phyloP scores from a whole-genome alignment of 2,888 invertebrate genomes.

The Dysmachus trigonus region DNA sequence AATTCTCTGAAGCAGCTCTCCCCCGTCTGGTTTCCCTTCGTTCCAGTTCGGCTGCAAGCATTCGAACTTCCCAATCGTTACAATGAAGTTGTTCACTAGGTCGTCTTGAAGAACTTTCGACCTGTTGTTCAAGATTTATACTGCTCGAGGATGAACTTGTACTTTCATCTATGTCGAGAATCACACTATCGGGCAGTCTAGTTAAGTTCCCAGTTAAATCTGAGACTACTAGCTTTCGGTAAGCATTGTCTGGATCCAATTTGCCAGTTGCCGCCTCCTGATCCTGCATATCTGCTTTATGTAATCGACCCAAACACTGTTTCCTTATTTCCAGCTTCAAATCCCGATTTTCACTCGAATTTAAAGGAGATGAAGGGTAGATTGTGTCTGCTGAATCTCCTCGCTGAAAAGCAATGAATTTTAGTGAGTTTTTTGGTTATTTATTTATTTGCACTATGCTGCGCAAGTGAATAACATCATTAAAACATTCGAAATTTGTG shows the following conservation, averaged over 20 bases:
- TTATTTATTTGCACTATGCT: not conserved
- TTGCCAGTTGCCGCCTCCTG: not conserved
- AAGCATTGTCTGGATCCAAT: not conserved
- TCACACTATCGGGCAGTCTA: constrained; percentile 61
- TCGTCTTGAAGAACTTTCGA: constrained; percentile 43
- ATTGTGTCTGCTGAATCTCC: constrained; percentile 76
- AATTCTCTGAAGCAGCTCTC: constrained; percentile 57
- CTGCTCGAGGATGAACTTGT: constrained; percentile 60
- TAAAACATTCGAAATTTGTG: not conserved
- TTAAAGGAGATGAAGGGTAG: constrained; percentile 70
- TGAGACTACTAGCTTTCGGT: constrained; percentile 53
- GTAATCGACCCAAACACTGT: not conserved
- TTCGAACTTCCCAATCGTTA: constrained; percentile 81
- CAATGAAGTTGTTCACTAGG: constrained; percentile 54
- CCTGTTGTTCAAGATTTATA: constrained; percentile 56
- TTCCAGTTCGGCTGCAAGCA: constrained; percentile 79
- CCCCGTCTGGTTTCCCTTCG: constrained; percentile 65
- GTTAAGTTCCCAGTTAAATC: constrained; percentile 65
- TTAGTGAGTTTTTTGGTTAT: not conserved
- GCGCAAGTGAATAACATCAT: not conserved
- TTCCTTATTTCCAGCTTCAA: constrained; percentile 1
- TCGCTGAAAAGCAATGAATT: constrained; percentile 65
- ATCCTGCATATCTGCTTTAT: not conserved
- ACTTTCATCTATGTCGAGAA: constrained; percentile 61
- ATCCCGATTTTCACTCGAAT: constrained; percentile 34